A percentile compares a stretch with the other conserved stretches of the same genome.
Conservation (phyloP, 92 coral and sea anemone species). For the Bergia sp. region DNA sequence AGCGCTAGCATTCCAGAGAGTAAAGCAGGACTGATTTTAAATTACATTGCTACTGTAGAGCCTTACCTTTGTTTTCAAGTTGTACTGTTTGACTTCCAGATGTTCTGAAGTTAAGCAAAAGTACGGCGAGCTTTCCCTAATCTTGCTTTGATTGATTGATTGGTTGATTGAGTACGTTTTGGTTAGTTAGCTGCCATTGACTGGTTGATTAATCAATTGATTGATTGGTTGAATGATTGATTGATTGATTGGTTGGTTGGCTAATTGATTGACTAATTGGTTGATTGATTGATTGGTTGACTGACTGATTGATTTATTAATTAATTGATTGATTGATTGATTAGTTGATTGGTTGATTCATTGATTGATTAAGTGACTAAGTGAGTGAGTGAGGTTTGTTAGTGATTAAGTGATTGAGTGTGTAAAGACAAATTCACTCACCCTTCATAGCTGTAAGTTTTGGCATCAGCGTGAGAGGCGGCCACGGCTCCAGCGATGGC, state of each 20-base stretch:
- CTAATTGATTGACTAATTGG: not conserved
- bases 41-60: no score
- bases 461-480: slow-evolving; percentile 74
- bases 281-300: not conserved
- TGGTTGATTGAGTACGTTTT: not conserved
- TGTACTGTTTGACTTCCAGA: no score
- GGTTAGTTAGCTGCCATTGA: not conserved
- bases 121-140: no score
- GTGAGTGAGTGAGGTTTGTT: not conserved
- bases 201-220: not conserved
- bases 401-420: not conserved
- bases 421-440: slow-evolving; percentile 16
- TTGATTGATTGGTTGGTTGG: not conserved
- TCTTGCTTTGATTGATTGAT: no score
- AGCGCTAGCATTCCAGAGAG: no score
- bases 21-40: no score
- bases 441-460: slow-evolving; percentile 85
- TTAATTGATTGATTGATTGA: not conserved
- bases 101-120: no score
- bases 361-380: not conserved
- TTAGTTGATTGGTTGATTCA: not conserved
- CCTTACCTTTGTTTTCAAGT: no score
- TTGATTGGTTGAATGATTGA: not conserved
- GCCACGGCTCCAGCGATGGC: slow-evolving; percentile 84
- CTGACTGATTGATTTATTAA: not conserved